Evolutionary conservation across 2,797 vertebrate species (phyloP).

Genomic region (Sparus aurata): DNA sequence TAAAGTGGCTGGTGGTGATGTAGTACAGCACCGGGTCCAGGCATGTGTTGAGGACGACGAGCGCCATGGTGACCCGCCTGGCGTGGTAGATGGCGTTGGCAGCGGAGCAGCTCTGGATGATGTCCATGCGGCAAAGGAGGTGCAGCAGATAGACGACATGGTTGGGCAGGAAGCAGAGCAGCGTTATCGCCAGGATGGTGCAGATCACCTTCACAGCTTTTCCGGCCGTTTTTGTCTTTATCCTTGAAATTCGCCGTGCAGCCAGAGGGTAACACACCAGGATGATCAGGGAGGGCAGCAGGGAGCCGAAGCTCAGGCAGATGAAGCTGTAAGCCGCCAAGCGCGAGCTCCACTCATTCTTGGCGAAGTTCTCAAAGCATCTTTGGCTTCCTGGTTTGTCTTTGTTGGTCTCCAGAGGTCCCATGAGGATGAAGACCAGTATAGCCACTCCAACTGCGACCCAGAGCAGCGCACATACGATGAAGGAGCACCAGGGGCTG

Average conservation of each 20-base stretch:
- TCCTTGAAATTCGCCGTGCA: conserved; percentile 71
- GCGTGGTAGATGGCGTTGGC: conserved; percentile 74
- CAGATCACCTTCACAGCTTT: conserved; percentile 79
- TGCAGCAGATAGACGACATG: conserved; percentile 86
- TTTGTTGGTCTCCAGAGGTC: conserved; percentile 60
- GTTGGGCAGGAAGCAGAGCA: conserved; percentile 90
- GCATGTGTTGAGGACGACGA: conserved; percentile 88
- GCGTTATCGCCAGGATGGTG: conserved; percentile 84
- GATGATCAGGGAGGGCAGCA: conserved; percentile 83
- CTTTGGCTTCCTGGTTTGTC: background rate
- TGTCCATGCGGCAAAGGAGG: conserved; percentile 70
- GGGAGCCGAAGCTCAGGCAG: conserved; percentile 82
- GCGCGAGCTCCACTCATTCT: conserved; percentile 70
- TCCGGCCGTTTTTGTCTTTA: conserved; percentile 64
- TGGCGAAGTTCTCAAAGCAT: conserved; percentile 88
- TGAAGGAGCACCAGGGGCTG: conserved; percentile 16
- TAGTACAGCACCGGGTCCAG: conserved; percentile 89
- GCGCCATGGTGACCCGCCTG: conserved; percentile 82
- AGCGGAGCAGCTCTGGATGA: conserved; percentile 48
- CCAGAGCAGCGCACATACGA: conserved; percentile 80
- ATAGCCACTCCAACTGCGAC: rapidly evolving
- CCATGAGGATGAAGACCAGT: conserved; percentile 77
- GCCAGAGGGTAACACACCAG: conserved; percentile 84
- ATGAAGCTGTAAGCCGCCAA: conserved; percentile 73
- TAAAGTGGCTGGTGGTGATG: conserved; percentile 81